These are phyloP conservation scores for Ophion costatus DNA, from an alignment of 2,888 invertebrate genomes.

Conservation along the genomic window DNA sequence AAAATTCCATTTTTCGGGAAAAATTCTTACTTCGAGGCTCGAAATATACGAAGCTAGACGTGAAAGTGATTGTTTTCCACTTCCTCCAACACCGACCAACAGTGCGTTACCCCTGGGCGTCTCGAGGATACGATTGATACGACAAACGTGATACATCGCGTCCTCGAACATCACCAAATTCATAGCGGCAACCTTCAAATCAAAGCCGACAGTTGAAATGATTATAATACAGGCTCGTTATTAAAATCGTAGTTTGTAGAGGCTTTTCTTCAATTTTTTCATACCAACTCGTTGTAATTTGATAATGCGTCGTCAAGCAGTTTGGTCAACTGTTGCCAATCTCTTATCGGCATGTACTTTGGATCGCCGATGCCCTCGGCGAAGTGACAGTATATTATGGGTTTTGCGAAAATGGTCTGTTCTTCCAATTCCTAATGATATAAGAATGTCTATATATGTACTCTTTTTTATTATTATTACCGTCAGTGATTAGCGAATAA, in stretches of 20 bases:
- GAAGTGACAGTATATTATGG: slow-evolving; percentile 96
- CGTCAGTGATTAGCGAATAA: background rate
- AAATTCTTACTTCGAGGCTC: slow-evolving; percentile 87
- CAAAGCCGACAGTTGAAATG: background rate
- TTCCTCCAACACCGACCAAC: slow-evolving; percentile 97
- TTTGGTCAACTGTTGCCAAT: slow-evolving; percentile 89
- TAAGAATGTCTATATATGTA: background rate
- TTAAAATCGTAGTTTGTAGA: background rate
- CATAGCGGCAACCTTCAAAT: slow-evolving; percentile 89
- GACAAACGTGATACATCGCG: slow-evolving; percentile 96
- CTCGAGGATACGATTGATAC: slow-evolving; percentile 96
- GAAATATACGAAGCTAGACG: slow-evolving; percentile 95
- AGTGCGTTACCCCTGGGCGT: slow-evolving; percentile 96
- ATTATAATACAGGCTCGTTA: background rate
- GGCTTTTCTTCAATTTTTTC: slow-evolving; percentile 4
- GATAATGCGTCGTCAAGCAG: slow-evolving; percentile 92
- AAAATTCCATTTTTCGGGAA: background rate
- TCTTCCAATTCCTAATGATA: slow-evolving; percentile 88
- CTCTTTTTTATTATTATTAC: background rate
- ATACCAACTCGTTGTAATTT: slow-evolving; percentile 93
- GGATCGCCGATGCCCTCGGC: slow-evolving; percentile 95
- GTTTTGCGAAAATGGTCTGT: slow-evolving; percentile 88
- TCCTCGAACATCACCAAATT: slow-evolving; percentile 97
- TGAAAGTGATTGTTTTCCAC: slow-evolving; percentile 96
- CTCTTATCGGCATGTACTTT: slow-evolving; percentile 92